Percentiles rank a stretch among this genome's conserved stretches.
These are phyloP conservation scores for Dermatemys mawii DNA, from an alignment of 2,113 vertebrate species.

Conservation along the genomic window DNA sequence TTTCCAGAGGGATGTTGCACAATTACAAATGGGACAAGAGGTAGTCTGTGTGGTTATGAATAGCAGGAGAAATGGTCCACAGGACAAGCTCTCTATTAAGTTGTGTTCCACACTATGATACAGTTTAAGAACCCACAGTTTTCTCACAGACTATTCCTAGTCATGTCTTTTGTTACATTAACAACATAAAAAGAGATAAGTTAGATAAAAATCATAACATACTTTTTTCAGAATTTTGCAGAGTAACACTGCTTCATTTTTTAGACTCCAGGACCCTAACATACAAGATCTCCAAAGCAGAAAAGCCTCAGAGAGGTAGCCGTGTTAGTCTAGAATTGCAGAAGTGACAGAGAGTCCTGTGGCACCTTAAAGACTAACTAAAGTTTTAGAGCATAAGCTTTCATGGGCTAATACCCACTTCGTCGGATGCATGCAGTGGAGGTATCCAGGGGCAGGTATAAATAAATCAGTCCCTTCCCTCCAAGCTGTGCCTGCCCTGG, in stretches of 20 bases:
- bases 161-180: background rate
- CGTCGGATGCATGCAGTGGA: too few relatives aligned
- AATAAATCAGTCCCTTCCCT: too few relatives aligned
- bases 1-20: background rate
- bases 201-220: background rate
- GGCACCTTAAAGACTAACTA: too few relatives aligned
- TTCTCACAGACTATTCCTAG: background rate
- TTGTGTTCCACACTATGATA: background rate
- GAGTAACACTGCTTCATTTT: background rate
- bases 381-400: too few relatives aligned
- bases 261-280: background rate
- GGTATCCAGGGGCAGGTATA: too few relatives aligned
- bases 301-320: too few relatives aligned
- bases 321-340: too few relatives aligned
- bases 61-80: background rate
- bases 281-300: background rate
- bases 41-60: background rate
- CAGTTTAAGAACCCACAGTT: background rate
- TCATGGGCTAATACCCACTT: too few relatives aligned
- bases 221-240: background rate
- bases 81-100: background rate
- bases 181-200: background rate
- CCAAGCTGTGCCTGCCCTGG: too few relatives aligned
- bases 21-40: background rate
- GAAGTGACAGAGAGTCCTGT: too few relatives aligned